A percentile compares a stretch with the other conserved stretches of the same genome.
These are phyloP conservation scores for Parasteatoda lunata DNA, from an alignment of 2,888 invertebrate genomes.

Conservation along the genomic window DNA sequence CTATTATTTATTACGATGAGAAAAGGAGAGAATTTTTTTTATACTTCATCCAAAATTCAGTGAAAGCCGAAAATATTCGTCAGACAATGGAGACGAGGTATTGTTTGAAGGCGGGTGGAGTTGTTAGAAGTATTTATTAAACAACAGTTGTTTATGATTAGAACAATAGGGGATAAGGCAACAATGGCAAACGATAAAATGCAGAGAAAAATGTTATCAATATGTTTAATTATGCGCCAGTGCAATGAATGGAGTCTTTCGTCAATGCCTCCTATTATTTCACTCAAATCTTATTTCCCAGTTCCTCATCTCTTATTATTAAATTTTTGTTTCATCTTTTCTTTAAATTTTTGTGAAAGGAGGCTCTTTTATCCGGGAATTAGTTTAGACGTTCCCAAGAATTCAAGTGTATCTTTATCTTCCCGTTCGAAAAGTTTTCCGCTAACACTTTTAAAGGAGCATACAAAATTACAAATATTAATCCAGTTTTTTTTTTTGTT, in stretches of 20 bases:
- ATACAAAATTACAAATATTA: no score
- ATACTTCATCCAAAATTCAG: background rate
- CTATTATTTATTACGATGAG: conserved; percentile 18
- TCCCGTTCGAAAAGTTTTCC: no score
- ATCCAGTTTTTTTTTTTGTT: no score
- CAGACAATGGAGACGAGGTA: conserved; percentile 14
- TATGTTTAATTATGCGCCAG: conserved; percentile 63
- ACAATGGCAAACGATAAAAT: conserved; percentile 55
- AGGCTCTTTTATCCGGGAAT: no score
- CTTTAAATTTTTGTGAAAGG: no score
- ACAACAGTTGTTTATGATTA: conserved; percentile 66
- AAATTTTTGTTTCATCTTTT: no score
- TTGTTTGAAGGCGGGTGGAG: conserved; percentile 18
- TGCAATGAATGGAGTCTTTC: background rate
- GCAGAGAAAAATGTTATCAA: conserved; percentile 65
- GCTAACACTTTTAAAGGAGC: no score
- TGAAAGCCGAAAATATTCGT: conserved; percentile 1
- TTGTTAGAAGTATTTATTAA: conserved; percentile 61
- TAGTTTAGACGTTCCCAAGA: no score
- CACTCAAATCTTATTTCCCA: background rate
- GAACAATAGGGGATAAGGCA: conserved; percentile 34
- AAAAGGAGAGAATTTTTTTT: background rate
- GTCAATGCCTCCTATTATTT: conserved; percentile 33
- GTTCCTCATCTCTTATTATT: no score
- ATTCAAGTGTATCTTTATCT: no score